Percentiles rank a stretch among this genome's conserved stretches.
Evolutionary conservation across 2,888 invertebrate genomes (phyloP).

Genomic region (Drosophila affinis): DNA sequence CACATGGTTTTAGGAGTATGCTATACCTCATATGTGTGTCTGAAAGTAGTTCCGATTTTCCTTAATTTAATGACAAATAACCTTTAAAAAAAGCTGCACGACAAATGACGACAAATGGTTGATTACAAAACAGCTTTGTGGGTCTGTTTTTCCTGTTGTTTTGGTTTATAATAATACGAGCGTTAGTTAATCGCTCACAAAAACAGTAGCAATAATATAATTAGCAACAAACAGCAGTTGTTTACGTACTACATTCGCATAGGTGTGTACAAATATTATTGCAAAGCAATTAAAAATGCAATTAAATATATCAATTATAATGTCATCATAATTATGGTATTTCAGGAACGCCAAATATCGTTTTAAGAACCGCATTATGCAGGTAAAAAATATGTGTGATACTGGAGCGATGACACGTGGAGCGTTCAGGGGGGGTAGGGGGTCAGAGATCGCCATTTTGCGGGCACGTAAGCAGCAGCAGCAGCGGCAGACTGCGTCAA

Average conservation of each 20-base stretch:
- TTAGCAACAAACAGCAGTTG: background rate
- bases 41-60: background rate
- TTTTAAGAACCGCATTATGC: background rate
- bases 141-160: background rate
- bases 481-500: slow-evolving; percentile 73
- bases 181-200: background rate
- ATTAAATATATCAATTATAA: too few species aligned
- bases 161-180: background rate
- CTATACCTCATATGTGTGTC: too few species aligned
- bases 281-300: too few species aligned
- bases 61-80: background rate
- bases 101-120: background rate
- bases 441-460: slow-evolving; percentile 29
- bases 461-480: slow-evolving; percentile 27
- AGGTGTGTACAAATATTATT: too few species aligned
- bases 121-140: slow-evolving; percentile 11
- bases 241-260: background rate
- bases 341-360: too few species aligned
- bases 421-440: slow-evolving; percentile 6
- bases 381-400: background rate
- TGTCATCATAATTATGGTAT: too few species aligned
- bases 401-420: background rate
- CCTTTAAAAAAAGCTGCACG: background rate
- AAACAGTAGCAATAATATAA: background rate
- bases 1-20: too few species aligned